These are phyloP conservation scores for Nesidiocoris tenuis DNA, from an alignment of 2,888 invertebrate species.

Conservation along the genomic window DNA sequence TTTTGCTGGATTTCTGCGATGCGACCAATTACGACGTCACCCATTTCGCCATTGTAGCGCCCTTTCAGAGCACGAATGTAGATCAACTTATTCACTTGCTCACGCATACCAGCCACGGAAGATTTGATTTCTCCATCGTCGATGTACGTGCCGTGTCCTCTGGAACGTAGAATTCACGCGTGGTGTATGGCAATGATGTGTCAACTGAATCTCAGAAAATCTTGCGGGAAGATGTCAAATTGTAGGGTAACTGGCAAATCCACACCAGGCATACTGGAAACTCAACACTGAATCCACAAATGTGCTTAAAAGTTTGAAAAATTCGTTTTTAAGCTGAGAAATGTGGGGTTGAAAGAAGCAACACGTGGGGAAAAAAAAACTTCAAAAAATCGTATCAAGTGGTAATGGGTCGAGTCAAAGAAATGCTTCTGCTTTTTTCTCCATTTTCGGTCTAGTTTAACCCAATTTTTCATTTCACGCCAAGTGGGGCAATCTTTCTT, in stretches of 20 bases:
- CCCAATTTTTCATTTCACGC: no score
- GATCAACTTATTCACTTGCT: conserved; percentile 91
- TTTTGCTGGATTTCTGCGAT: conserved; percentile 91
- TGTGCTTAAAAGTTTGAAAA: not conserved
- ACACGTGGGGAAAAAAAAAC: no score
- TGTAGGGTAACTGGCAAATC: no score
- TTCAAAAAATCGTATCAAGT: no score
- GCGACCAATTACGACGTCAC: conserved; percentile 94
- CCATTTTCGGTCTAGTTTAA: no score
- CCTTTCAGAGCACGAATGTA: conserved; percentile 88
- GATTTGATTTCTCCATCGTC: conserved; percentile 79
- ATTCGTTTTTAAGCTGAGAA: not conserved
- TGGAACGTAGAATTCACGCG: conserved; percentile 54
- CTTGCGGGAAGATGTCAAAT: no score
- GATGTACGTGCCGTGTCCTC: conserved; percentile 95
- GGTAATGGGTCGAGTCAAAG: no score
- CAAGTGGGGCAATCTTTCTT: conserved; percentile 51
- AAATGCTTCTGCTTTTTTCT: no score
- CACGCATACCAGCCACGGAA: conserved; percentile 91
- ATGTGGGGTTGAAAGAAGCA: conserved; percentile 26
- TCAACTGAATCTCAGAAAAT: no score
- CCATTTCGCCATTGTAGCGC: conserved; percentile 89
- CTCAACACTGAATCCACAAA: not conserved
- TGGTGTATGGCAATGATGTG: no score
- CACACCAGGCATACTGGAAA: no score